Base-by-base conservation (phyloP, 2,888 invertebrate genomes). In the Neria commutata region DNA sequence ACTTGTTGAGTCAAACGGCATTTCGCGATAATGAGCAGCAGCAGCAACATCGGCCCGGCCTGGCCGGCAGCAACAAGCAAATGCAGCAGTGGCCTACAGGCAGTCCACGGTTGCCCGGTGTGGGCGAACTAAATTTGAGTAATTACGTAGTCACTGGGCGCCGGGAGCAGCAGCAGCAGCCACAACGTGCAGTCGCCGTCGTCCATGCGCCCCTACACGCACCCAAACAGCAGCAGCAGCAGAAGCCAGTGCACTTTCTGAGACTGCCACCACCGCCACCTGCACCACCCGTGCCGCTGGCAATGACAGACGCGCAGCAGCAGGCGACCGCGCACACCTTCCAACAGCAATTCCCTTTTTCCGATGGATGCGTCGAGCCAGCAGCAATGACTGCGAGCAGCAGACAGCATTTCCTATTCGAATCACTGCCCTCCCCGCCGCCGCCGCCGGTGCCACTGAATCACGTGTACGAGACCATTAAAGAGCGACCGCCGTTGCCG, bases 1-100 rank as follows among this genome's bases (percentile, higher is more conserved):
- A 77, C 72, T 72, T 77, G 72, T 71, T 77, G 71, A 77, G 61
- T 59, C 76, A 77, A 50, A 77, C 77, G 29, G 76, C 73, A 48
- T 77, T 76, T 56, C 72, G 71, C 33, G 65, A 51, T 8, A 60
- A 29, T 3, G 58, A 59, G 17, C 59, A 42, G 6, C 42, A 42
- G 24, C 46, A 45, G 17, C 14, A 33, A 24, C 19, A 42, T 19
- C 17, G 5, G n/a, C 19, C 17, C 21, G 4, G 42, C 6, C 17
- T 42, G 6, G 42, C 8, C 21, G 17, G 42, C 24, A 48, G 29
- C 33, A 14, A 10, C 14, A 14, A 14, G 21, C 42, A 3, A 21
- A 17, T 5, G 48, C 48, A 48, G 19, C 42, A 42, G 42, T n/a
- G n/a, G n/a, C n/a, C n/a, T n/a, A n/a, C n/a, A n/a, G n/a, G n/a